Evolutionary conservation across 2,797 vertebrate genomes (phyloP).

Genomic region (Dallia pectoralis): DNA sequence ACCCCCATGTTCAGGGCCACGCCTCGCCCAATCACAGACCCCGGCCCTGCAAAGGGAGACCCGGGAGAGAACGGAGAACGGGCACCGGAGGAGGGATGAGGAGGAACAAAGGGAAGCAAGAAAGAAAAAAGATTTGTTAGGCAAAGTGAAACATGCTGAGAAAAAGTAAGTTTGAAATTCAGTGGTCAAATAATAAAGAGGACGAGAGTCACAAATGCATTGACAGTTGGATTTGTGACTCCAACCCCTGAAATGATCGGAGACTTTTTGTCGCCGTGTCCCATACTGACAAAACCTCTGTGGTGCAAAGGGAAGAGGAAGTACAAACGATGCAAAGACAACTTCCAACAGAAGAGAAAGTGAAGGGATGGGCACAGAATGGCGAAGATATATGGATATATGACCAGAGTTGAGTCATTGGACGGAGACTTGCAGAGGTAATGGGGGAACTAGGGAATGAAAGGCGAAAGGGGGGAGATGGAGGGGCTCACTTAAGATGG

Average conservation of each 20-base stretch:
- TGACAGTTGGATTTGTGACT: conserved; percentile 41
- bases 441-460: conserved; percentile 61
- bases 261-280: conserved; percentile 30
- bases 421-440: conserved; percentile 66
- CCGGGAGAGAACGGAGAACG: neutral
- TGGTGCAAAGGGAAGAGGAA: conserved; percentile 50
- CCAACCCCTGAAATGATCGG: conserved; percentile 39
- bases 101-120: neutral
- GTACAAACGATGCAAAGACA: conserved; percentile 66
- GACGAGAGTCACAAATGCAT: conserved; percentile 18
- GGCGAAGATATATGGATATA: conserved; percentile 65
- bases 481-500: conserved; percentile 71
- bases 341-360: conserved; percentile 58
- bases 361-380: conserved; percentile 46
- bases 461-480: conserved; percentile 44
- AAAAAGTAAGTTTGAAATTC: conserved; percentile 31
- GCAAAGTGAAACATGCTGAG: conserved; percentile 35
- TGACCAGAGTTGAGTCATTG: conserved; percentile 71
- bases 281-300: conserved; percentile 30
- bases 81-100: neutral
- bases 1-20: conserved; percentile 55
- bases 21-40: conserved; percentile 69
- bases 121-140: conserved; percentile 34
- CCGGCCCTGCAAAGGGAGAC: conserved; percentile 64
- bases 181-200: conserved; percentile 13